phyloP scores from a whole-genome alignment of 2,888 invertebrate genomes.

The Pterostichus madidus region DNA sequence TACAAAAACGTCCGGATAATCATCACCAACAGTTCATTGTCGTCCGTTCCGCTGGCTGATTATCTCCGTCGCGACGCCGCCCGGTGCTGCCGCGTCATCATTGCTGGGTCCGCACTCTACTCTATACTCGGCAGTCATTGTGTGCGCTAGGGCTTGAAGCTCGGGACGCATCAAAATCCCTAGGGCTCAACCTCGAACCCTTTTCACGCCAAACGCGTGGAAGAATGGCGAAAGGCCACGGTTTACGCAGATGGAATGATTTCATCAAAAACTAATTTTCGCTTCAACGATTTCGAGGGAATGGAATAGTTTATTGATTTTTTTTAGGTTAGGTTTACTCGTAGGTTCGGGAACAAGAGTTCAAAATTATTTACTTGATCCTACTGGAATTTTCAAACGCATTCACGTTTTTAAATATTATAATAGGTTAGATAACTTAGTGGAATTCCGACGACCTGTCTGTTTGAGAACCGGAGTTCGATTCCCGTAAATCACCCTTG shows the following conservation, averaged over 20 bases:
- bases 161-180: too few relatives aligned
- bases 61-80: background rate
- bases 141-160: background rate
- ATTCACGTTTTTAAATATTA: too few relatives aligned
- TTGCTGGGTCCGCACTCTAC: background rate
- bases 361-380: too few relatives aligned
- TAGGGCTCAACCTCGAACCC: conserved; percentile 32
- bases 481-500: too few relatives aligned
- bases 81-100: background rate
- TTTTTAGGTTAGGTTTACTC: conserved; percentile 21
- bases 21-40: background rate
- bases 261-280: conserved; percentile 64
- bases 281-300: conserved; percentile 45
- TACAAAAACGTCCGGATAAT: background rate
- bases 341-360: background rate
- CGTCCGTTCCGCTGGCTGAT: conserved; percentile 2
- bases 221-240: conserved; percentile 43
- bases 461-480: too few relatives aligned
- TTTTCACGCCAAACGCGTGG: conserved; percentile 29
- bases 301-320: conserved; percentile 46
- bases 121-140: background rate
- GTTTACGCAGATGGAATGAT: conserved; percentile 63
- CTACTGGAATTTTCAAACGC: too few relatives aligned
- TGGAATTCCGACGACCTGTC: too few relatives aligned
- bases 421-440: too few relatives aligned